Evolutionary conservation across 2,113 vertebrate species (phyloP).

Genomic region (Forbesichthys agassizii): DNA sequence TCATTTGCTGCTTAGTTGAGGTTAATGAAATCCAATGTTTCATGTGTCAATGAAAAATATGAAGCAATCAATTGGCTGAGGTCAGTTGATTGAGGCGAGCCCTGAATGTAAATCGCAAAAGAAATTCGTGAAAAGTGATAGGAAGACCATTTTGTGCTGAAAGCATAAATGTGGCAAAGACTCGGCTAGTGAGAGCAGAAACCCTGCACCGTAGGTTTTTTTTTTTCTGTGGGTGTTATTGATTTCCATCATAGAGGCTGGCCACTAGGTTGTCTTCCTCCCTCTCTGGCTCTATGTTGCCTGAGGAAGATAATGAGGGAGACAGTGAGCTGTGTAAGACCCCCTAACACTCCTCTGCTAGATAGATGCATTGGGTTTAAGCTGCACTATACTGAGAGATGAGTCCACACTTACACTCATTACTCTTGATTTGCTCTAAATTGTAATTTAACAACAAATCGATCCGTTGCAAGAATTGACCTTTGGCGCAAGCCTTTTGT

Average conservation of each 20-base stretch:
- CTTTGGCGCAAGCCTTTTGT: conserved; percentile 56
- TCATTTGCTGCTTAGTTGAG: neutral
- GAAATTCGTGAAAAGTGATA: conserved; percentile 11
- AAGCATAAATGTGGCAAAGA: conserved; percentile 16
- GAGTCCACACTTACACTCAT: conserved; percentile 57
- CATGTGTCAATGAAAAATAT: too few species aligned
- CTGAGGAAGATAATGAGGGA: conserved; percentile 57
- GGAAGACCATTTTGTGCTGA: conserved; percentile 15
- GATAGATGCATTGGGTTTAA: conserved; percentile 57
- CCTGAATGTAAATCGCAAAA: too few species aligned
- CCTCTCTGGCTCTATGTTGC: conserved; percentile 40
- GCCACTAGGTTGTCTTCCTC: conserved; percentile 48
- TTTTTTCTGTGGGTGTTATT: conserved; percentile 54
- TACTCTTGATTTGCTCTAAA: conserved; percentile 69
- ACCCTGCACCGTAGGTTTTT: conserved; percentile 43
- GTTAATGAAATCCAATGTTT: too few species aligned
- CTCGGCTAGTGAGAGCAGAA: conserved; percentile 36
- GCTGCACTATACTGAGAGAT: conserved; percentile 46
- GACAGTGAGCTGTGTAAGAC: conserved; percentile 52
- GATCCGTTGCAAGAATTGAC: conserved; percentile 54
- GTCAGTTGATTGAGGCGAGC: too few species aligned
- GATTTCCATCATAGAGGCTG: conserved; percentile 59
- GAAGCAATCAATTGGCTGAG: too few species aligned
- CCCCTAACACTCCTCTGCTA: conserved; percentile 43
- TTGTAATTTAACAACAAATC: conserved; percentile 74